These are phyloP conservation scores for Rotaria magnacalcarata DNA, from an alignment of 2,888 invertebrate species.

Conservation along the genomic window DNA sequence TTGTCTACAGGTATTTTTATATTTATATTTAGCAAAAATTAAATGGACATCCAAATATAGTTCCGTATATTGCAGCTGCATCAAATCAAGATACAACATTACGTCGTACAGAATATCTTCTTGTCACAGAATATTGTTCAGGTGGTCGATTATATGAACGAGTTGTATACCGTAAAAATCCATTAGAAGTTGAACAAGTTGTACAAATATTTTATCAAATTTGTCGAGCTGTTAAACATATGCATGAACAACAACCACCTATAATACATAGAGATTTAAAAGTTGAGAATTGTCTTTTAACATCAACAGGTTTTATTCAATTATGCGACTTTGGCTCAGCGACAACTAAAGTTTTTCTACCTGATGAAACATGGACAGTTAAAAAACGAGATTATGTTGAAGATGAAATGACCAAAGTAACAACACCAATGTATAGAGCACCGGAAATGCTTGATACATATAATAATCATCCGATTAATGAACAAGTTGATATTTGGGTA, in stretches of 20 bases:
- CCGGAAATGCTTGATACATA: constrained; percentile 98
- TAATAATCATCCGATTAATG: constrained; percentile 85
- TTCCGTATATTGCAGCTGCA: constrained; percentile 72
- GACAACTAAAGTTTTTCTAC: constrained; percentile 72
- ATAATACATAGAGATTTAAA: constrained; percentile 92
- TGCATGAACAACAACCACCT: constrained; percentile 84
- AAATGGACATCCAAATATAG: constrained; percentile 83
- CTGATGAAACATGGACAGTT: constrained; percentile 84
- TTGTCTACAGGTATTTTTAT: too few species aligned
- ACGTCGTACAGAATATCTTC: constrained; percentile 77
- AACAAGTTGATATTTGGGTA: constrained; percentile 82
- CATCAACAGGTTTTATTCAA: constrained; percentile 62
- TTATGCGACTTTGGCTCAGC: constrained; percentile 96
- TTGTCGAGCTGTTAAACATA: constrained; percentile 80
- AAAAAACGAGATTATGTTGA: constrained; percentile 82
- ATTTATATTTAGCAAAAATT: constrained; percentile 68
- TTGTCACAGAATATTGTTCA: constrained; percentile 85
- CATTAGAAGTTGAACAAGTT: constrained; percentile 57
- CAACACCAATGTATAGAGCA: constrained; percentile 78
- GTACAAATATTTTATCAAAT: constrained; percentile 84
- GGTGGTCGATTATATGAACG: constrained; percentile 64
- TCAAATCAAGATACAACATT: constrained; percentile 39
- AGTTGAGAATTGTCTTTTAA: constrained; percentile 53
- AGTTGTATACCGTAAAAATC: constrained; percentile 51
- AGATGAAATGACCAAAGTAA: constrained; percentile 75